phyloP scores from a whole-genome alignment of 2,888 invertebrate species.

The Luperina testacea region DNA sequence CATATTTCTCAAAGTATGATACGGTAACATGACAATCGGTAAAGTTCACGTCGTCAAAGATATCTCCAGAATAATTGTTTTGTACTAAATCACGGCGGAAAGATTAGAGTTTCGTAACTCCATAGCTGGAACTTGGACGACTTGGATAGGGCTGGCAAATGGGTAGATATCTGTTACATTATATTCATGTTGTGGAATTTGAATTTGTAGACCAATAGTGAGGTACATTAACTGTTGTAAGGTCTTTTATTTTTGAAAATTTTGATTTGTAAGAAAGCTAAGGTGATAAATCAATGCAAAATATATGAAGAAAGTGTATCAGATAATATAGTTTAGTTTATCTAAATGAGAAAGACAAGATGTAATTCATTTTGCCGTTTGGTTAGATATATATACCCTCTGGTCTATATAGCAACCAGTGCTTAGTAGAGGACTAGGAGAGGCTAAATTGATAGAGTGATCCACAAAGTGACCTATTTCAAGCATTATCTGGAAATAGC shows the following conservation, averaged over 20 bases:
- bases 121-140: conserved; percentile 53
- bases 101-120: conserved; percentile 67
- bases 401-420: not conserved
- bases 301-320: not conserved
- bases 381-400: not conserved
- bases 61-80: conserved; percentile 68
- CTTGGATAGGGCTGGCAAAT: conserved; percentile 52
- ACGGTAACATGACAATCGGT: conserved; percentile 57
- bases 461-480: conserved; percentile 21
- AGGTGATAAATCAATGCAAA: not conserved
- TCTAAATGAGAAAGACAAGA: not conserved
- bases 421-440: not conserved
- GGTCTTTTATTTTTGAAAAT: not conserved
- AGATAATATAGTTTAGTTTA: not conserved
- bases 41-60: conserved; percentile 64
- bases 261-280: not conserved
- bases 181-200: conserved; percentile 2
- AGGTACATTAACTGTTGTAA: not conserved
- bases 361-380: not conserved
- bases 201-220: not conserved
- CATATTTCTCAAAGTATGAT: conserved; percentile 45
- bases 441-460: conserved; percentile 1
- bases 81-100: conserved; percentile 66
- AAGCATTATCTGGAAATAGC: not conserved
- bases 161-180: conserved; percentile 1